Base-by-base conservation (phyloP, 2,888 invertebrate genomes). In the Thecocarcelia acutangulata region DNA sequence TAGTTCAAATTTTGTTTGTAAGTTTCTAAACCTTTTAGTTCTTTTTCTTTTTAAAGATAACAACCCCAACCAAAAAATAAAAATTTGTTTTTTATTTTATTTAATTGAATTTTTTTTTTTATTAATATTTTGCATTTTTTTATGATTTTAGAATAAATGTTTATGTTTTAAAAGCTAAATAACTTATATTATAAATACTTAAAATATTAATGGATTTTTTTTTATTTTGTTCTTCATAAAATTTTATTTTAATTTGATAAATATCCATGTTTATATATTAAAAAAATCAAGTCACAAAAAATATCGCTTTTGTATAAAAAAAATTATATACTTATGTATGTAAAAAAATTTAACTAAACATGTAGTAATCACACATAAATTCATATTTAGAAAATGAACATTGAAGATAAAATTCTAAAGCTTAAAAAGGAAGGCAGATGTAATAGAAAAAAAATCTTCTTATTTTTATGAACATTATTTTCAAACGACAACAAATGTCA, bases 81-180 rank as follows among this genome's bases (percentile, higher is more conserved):
- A 28, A 42, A 17, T n/a, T 19, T 52, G 21, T n/a, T 19, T 52
- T 70, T 59, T 52, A 19, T 74, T 54, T 61, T 58, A 42, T 74
- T 33, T 8, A 74, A 66, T 66, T 68, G 54, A 78, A 78, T 78
- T 74, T 64, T n/a, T 72, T 66, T 78, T 79, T 69, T 33, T 33
- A 59, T 80, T 72, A 70, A 59, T 40, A 59, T 52, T 63, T 58
- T 58, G 66, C 37, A 28, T 40, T 68, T 59, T n/a, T 50, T 64
- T 48, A 79, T 73, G 58, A 33, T 76, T 79, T 81, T 56, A 69
- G 61, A 76, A 70, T 79, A 75, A 61, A 56, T 66, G 66, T 80
- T 77, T 66, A 77, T 80, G 68, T 52, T 81, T 82, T 81, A 76
- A 73, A 79, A 73, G 76, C 79, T 83, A 79, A 78, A 73, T 76